Conservation (phyloP, 2,113 vertebrate species). For the Grammomys surdaster region DNA sequence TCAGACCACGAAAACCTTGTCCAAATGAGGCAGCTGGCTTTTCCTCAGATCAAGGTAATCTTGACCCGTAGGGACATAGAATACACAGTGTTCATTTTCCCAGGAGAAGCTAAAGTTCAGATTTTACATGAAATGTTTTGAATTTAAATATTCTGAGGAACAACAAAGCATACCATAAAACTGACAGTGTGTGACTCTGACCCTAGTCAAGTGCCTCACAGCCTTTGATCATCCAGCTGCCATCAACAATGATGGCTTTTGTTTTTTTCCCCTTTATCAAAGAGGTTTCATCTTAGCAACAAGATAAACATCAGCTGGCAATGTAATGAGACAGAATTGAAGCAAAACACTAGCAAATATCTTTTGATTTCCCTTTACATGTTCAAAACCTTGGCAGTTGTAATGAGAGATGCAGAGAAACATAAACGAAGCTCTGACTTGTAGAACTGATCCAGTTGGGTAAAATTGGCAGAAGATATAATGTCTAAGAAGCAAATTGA, state of each 20-base stretch:
- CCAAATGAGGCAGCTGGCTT: background rate
- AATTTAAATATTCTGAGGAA: slow-evolving; percentile 1
- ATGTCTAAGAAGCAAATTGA: background rate
- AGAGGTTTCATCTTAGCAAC: background rate
- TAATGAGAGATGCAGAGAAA: background rate
- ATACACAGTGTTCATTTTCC: slow-evolving; percentile 12
- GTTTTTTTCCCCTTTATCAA: background rate
- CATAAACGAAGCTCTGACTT: background rate
- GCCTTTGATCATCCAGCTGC: background rate
- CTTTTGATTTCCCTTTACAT: background rate
- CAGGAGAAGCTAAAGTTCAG: slow-evolving; percentile 9
- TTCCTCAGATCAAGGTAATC: background rate
- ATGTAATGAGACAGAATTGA: background rate
- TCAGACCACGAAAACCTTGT: background rate
- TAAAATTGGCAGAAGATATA: background rate
- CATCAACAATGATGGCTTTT: background rate
- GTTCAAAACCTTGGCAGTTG: background rate
- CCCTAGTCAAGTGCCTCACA: background rate
- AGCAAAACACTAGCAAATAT: background rate
- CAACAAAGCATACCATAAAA: background rate
- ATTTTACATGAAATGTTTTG: slow-evolving; percentile 31
- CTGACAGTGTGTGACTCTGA: background rate
- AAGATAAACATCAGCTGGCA: slow-evolving; percentile 11
- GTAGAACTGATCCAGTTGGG: background rate
- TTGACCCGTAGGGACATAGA: background rate